A percentile compares a stretch with the other conserved stretches of the same genome.
phyloP scores from a whole-genome alignment of 2,888 invertebrate species.

The Cylindroiulus punctatus region DNA sequence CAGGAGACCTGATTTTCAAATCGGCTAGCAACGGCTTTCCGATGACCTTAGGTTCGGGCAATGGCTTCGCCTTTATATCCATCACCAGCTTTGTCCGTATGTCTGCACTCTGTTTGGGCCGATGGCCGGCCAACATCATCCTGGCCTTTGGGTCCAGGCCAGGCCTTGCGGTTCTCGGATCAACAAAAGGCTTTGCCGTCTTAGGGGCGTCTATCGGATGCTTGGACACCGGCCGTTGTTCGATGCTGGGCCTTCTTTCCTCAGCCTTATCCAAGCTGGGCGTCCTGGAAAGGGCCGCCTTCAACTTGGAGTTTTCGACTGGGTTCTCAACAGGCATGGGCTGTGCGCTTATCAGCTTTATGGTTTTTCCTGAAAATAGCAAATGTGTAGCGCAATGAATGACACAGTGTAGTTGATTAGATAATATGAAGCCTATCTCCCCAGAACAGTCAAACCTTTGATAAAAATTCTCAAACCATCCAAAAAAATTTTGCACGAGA shows the following conservation, averaged over 20 bases:
- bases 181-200: neutral
- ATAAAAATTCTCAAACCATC: neutral
- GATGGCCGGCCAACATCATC: no score
- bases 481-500: neutral
- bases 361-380: conserved; percentile 21
- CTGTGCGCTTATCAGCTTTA: conserved; percentile 27
- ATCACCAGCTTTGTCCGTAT: neutral
- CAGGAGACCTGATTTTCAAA: conserved; percentile 44
- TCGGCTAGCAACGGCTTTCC: neutral
- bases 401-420: neutral
- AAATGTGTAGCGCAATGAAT: neutral
- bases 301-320: neutral
- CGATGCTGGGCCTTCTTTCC: neutral
- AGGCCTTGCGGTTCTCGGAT: neutral
- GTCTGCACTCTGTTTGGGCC: neutral
- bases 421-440: neutral
- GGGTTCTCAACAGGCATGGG: conserved; percentile 15
- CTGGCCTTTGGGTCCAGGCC: no score
- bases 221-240: neutral
- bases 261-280: neutral
- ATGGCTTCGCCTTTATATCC: neutral
- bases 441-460: neutral
- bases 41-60: no score
- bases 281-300: neutral
- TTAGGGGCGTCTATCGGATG: neutral